A percentile compares a stretch with the other conserved stretches of the same genome.
Conservation (phyloP, 2,888 invertebrate species). For the Thymelicus sylvestris region DNA sequence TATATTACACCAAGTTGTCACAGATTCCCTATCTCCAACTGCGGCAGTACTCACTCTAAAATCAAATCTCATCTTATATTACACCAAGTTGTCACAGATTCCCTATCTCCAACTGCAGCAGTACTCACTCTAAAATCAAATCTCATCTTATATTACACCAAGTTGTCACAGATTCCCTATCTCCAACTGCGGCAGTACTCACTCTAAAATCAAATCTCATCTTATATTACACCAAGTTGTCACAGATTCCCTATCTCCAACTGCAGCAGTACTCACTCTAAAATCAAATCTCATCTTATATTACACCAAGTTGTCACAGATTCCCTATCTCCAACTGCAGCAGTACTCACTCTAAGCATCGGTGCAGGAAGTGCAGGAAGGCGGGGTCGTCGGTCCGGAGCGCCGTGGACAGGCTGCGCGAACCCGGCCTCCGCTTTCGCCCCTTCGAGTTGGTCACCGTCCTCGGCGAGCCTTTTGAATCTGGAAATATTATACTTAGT, state of each 20-base stretch:
- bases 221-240: not conserved
- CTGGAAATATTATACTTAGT: constrained; percentile 65
- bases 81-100: not conserved
- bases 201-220: too few relatives aligned
- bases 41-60: constrained; percentile 90
- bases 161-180: not conserved
- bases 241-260: not conserved
- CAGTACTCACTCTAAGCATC: constrained; percentile 94
- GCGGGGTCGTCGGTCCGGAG: constrained; percentile 94
- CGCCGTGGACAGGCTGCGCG: constrained; percentile 91
- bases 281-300: too few relatives aligned
- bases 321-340: not conserved
- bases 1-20: not conserved
- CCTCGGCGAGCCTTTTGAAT: constrained; percentile 95
- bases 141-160: too few relatives aligned
- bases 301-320: not conserved
- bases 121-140: constrained; percentile 94
- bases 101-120: not conserved
- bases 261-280: constrained; percentile 87
- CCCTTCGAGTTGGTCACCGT: constrained; percentile 97
- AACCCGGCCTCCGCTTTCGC: constrained; percentile 94
- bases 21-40: not conserved
- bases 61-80: too few relatives aligned
- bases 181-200: constrained; percentile 69
- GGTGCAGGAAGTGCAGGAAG: constrained; percentile 95